Conservation (phyloP, 2,888 invertebrate genomes). For the Pomacea canaliculata region DNA sequence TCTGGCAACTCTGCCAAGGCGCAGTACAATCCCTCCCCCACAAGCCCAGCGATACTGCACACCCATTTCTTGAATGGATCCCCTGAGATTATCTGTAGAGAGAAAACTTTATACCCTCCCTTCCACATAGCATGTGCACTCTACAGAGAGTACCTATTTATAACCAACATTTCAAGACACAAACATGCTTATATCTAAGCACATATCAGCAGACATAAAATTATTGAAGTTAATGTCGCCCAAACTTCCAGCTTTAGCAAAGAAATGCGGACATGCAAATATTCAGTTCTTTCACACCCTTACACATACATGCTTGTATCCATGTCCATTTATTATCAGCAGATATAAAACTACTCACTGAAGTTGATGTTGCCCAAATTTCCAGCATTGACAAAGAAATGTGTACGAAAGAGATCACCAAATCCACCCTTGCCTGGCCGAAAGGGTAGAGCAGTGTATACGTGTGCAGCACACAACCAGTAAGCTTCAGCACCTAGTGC, state of each 20-base stretch:
- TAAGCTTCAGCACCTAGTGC: slow-evolving; percentile 77
- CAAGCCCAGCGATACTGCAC: slow-evolving; percentile 29
- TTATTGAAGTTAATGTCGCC: no score
- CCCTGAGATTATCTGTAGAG: slow-evolving; percentile 20
- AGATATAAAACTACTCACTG: slow-evolving; percentile 64
- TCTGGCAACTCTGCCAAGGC: slow-evolving; percentile 86
- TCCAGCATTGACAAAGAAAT: slow-evolving; percentile 90
- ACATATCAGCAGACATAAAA: no score
- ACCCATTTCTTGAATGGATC: slow-evolving; percentile 22
- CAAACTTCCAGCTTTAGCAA: no score
- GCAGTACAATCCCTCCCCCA: slow-evolving; percentile 87
- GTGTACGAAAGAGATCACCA: slow-evolving; percentile 87
- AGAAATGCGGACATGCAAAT: no score
- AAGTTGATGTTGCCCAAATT: slow-evolving; percentile 78
- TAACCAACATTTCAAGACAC: no score
- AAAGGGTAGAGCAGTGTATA: slow-evolving; percentile 92
- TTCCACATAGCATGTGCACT: not conserved
- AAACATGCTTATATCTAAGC: no score
- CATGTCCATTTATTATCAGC: no score
- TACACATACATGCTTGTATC: no score
- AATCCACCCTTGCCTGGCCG: slow-evolving; percentile 82
- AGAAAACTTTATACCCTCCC: not conserved
- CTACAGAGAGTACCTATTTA: no score
- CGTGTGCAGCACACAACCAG: slow-evolving; percentile 88
- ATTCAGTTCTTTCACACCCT: no score